Evolutionary conservation across 2,888 invertebrate species (phyloP), one percentile per base, ranked within the genome.

Genomic region (Frankliniella intonsa): DNA sequence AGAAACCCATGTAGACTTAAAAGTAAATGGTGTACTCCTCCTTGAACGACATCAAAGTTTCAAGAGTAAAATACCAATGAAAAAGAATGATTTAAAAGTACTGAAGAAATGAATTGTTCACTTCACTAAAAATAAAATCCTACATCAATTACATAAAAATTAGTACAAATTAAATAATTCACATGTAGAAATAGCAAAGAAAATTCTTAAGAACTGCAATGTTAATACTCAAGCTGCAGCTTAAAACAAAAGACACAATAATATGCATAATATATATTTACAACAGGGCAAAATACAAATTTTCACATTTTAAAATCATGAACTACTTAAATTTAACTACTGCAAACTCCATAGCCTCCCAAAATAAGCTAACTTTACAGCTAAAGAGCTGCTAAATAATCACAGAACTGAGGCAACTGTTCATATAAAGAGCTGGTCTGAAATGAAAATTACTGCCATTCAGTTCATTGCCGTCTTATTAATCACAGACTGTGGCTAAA

Each of bases 401-500:
- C 69, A 76, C 69, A 22, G 22, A 76, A 76, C 69, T 76, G 11
- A 12, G 25, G 69, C 12, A 25, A 25, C 25, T 25, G 69, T 25
- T 76, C 69, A 76, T 62, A 62, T 17, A 62, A 62, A 62, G 17
- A 62, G 17, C 38, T 38, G 38, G n/a, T 62, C 62, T n/a, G 69
- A n/a, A 25, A 76, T 76, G 62, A 76, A 76, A 25, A 25, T 76
- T 76, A 25, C 25, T 76, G 12, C 69, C 25, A 10, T 22, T 25
- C 69, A 76, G 69, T 22, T 76, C 69, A 25, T 22, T 22, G 69
- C 22, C 25, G 69, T 76, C 25, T 25, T 76, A n/a, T 25, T 76
- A 22, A 76, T 76, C 69, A 76, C 69, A 76, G 69, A 76, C 69
- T 76, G 69, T 76, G 69, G 69, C 22, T 76, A 76, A 25, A 76